These are phyloP conservation scores for Gerris buenoi DNA, from an alignment of 1,140 invertebrate genomes.

Conservation along the genomic window DNA sequence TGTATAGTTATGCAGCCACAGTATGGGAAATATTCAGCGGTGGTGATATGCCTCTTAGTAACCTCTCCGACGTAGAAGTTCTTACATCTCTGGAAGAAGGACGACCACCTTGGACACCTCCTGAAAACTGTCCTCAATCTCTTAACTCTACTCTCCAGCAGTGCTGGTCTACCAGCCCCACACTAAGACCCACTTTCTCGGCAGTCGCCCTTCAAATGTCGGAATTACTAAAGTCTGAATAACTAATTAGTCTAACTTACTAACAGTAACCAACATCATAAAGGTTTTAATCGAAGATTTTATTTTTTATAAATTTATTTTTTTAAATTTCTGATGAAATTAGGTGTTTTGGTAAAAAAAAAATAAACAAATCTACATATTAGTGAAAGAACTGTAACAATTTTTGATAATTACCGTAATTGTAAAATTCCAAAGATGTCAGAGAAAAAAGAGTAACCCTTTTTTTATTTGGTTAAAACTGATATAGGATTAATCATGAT, in stretches of 20 bases:
- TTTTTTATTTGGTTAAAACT: no score
- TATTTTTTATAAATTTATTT: not conserved
- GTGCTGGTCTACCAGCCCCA: conserved; percentile 31
- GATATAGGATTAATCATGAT: no score
- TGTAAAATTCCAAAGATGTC: no score
- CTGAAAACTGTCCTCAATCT: conserved; percentile 21
- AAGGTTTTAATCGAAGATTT: not conserved
- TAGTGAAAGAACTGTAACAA: not conserved
- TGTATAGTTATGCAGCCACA: conserved; percentile 78
- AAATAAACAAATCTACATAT: not conserved
- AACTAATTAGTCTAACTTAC: not conserved
- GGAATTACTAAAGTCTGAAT: conserved; percentile 11
- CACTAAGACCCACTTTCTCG: conserved; percentile 32
- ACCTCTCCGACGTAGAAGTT: conserved; percentile 61
- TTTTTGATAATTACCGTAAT: no score
- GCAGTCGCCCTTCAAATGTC: conserved; percentile 22
- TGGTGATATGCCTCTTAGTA: conserved; percentile 70
- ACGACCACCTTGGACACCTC: conserved; percentile 23
- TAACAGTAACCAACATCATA: not conserved
- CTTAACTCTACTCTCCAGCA: conserved; percentile 26
- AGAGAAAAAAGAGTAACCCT: no score
- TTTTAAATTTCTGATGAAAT: not conserved
- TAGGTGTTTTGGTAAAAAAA: not conserved
- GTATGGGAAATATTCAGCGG: conserved; percentile 84
- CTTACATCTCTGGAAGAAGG: conserved; percentile 45